These are phyloP conservation scores for Pangasianodon gigas DNA, from an alignment of 2,113 vertebrate genomes.

Conservation along the genomic window DNA sequence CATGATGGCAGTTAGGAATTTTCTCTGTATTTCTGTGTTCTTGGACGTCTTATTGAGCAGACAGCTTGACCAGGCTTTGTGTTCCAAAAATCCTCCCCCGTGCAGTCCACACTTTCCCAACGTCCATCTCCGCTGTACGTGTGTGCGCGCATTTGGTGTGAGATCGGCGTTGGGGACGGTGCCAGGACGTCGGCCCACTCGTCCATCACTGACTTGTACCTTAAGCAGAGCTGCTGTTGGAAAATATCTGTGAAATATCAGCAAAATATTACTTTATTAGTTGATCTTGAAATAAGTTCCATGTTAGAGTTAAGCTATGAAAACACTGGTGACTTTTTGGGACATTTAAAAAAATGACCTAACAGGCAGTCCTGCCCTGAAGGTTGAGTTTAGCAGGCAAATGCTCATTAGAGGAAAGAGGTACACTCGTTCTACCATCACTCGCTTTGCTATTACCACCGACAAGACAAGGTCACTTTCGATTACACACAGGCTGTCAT, in stretches of 20 bases:
- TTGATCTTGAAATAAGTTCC: not conserved
- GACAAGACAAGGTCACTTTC: conserved; percentile 57
- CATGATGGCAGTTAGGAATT: conserved; percentile 21
- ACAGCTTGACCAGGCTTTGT: conserved; percentile 81
- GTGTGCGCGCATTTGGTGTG: conserved; percentile 57
- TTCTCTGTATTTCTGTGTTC: conserved; percentile 67
- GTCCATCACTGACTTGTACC: conserved; percentile 53
- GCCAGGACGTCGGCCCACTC: conserved; percentile 58
- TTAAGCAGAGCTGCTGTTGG: conserved; percentile 39
- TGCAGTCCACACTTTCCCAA: conserved; percentile 81
- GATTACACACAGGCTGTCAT: conserved; percentile 37
- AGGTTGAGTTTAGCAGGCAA: conserved; percentile 10
- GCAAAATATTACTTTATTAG: not conserved
- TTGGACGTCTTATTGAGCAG: conserved; percentile 80
- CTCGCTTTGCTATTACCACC: conserved; percentile 33
- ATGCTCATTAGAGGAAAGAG: conserved; percentile 38
- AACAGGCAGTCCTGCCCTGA: not conserved
- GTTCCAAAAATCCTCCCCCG: conserved; percentile 82
- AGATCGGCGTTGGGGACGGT: conserved; percentile 55
- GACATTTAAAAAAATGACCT: conserved; percentile 8
- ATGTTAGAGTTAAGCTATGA: not conserved
- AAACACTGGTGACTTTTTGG: not conserved
- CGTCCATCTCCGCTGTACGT: conserved; percentile 78
- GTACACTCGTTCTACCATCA: conserved; percentile 36
- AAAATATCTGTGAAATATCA: not conserved